A percentile compares a stretch with the other conserved stretches of the same genome.
These are phyloP conservation scores for Himalopsyche anomala DNA, from an alignment of 2,888 invertebrate species.

Conservation along the genomic window DNA sequence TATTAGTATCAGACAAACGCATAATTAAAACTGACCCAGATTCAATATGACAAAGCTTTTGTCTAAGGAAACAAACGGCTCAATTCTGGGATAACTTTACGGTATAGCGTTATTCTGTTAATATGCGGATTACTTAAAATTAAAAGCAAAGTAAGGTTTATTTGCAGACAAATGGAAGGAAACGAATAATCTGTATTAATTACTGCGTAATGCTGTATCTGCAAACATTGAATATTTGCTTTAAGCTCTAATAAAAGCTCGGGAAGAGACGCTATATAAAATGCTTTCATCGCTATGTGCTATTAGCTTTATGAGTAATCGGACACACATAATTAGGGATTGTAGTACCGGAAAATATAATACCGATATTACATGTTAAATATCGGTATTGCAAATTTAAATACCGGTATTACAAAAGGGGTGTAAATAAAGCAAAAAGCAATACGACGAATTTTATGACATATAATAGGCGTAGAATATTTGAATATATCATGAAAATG, in stretches of 20 bases:
- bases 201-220: slow-evolving; percentile 56
- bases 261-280: not conserved
- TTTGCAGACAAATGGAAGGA: slow-evolving; percentile 61
- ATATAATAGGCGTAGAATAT: no score
- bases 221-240: slow-evolving; percentile 54
- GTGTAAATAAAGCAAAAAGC: no score
- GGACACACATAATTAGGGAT: not conserved
- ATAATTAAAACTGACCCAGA: slow-evolving; percentile 59
- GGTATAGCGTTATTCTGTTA: slow-evolving; percentile 40
- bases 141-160: slow-evolving; percentile 62
- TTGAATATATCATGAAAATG: no score
- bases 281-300: not conserved
- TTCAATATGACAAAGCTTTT: slow-evolving; percentile 53
- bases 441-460: no score
- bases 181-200: slow-evolving; percentile 62
- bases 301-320: slow-evolving; percentile 12
- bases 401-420: no score
- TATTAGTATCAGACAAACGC: slow-evolving; percentile 58
- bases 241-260: not conserved
- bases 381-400: no score
- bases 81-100: slow-evolving; percentile 19
- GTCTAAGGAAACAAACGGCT: slow-evolving; percentile 1
- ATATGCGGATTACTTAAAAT: slow-evolving; percentile 54
- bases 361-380: no score
- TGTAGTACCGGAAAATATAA: no score